Evolutionary conservation across 2,113 vertebrate genomes (phyloP).

Genomic region (Bubo blakistoni): DNA sequence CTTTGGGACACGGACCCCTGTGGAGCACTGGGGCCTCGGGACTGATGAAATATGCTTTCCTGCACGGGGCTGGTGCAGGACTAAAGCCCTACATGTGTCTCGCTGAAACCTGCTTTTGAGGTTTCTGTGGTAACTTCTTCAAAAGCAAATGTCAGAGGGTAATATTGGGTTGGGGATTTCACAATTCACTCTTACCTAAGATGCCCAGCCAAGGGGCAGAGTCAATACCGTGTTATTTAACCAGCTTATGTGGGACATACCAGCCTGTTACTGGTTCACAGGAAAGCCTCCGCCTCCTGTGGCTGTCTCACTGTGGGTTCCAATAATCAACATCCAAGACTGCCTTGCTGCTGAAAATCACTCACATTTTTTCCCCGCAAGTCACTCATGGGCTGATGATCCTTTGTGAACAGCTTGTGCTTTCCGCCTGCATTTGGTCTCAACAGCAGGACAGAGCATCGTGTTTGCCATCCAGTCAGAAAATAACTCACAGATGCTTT

Average conservation of each 20-base stretch:
- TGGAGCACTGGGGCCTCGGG: not conserved
- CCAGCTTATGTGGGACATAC: conserved; percentile 14
- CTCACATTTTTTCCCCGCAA: conserved; percentile 1
- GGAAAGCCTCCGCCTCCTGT: not conserved
- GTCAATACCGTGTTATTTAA: conserved; percentile 35
- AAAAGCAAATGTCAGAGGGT: conserved; percentile 57
- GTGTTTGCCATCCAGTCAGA: not conserved
- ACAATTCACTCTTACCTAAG: conserved; percentile 66
- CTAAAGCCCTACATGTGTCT: not conserved
- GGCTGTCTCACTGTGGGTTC: accelerated
- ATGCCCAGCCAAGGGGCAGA: conserved; percentile 32
- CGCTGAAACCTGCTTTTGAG: conserved; percentile 61
- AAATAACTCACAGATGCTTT: not conserved
- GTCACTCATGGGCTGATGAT: not conserved
- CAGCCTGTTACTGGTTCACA: not conserved
- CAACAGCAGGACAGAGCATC: not conserved
- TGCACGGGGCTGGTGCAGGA: accelerated
- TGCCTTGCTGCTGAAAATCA: not conserved
- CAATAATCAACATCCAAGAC: not conserved
- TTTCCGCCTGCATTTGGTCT: not conserved
- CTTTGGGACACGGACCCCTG: not conserved
- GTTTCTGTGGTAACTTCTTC: conserved; percentile 68
- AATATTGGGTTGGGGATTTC: conserved; percentile 51
- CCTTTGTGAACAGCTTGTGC: not conserved
- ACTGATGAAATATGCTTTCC: not conserved